These are phyloP conservation scores for Sebastes hubbsi DNA, from an alignment of 2,797 vertebrate species.

Conservation along the genomic window DNA sequence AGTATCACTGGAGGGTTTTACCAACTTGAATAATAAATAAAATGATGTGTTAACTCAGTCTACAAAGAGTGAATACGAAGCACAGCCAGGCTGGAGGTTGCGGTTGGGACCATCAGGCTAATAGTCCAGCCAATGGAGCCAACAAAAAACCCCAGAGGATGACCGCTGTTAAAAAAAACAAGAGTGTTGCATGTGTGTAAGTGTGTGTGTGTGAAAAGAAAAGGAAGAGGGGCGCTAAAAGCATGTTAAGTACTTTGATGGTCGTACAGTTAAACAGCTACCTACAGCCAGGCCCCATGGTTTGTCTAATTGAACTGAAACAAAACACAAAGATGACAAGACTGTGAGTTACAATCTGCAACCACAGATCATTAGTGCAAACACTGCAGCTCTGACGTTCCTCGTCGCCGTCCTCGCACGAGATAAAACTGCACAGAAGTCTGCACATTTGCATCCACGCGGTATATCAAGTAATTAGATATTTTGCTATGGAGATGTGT, in stretches of 20 bases:
- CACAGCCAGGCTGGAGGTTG: constrained; percentile 35
- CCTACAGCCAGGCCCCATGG: constrained; percentile 43
- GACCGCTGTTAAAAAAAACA: constrained; percentile 9
- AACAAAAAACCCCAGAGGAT: constrained; percentile 45
- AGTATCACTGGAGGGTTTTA: constrained; percentile 45
- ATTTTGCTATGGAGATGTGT: constrained; percentile 68
- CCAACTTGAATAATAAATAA: constrained; percentile 34
- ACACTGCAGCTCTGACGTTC: constrained; percentile 25
- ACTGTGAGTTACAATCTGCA: constrained; percentile 36
- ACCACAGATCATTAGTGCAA: constrained; percentile 55
- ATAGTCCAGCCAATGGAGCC: constrained; percentile 46
- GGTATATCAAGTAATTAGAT: constrained; percentile 54
- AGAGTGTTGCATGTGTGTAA: constrained; percentile 8
- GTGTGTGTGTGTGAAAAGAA: neutral
- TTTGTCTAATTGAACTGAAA: constrained; percentile 64
- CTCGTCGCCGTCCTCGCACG: neutral
- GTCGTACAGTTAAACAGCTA: constrained; percentile 68
- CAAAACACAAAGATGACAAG: constrained; percentile 51
- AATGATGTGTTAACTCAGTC: constrained; percentile 23
- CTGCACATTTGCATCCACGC: constrained; percentile 24
- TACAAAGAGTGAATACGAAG: constrained; percentile 24
- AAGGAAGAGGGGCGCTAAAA: constrained; percentile 45
- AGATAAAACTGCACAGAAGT: neutral
- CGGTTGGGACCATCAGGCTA: constrained; percentile 38
- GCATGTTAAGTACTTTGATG: constrained; percentile 67